Conservation (phyloP, 1,140 invertebrate species). For the Drosophila miranda region DNA sequence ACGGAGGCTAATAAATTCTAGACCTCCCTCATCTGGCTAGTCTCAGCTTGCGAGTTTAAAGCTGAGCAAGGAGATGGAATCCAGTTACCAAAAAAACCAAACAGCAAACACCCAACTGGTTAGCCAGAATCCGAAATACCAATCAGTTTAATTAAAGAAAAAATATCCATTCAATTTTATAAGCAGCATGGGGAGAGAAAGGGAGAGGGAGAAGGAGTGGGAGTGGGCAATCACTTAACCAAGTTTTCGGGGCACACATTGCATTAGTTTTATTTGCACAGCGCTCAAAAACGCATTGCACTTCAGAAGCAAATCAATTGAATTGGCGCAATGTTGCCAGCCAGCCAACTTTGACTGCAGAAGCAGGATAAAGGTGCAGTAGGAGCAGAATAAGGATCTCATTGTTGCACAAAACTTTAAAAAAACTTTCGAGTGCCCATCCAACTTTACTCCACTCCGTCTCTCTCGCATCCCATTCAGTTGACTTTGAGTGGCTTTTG, state of each 20-base stretch:
- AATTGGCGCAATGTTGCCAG: slow-evolving; percentile 61
- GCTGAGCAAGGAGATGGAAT: slow-evolving; percentile 1
- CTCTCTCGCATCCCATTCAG: slow-evolving; percentile 22
- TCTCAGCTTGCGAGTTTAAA: slow-evolving; percentile 4
- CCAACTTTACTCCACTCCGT: slow-evolving; percentile 28
- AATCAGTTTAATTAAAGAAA: slow-evolving; percentile 60
- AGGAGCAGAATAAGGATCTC: slow-evolving; percentile 34
- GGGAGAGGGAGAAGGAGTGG: no score
- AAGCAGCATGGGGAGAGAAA: no score
- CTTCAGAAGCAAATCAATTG: slow-evolving; percentile 66
- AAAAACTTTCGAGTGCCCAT: slow-evolving; percentile 58
- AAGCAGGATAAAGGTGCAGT: slow-evolving; percentile 46
- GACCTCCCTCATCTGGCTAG: not conserved
- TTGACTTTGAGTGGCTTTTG: slow-evolving; percentile 70
- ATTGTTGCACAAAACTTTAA: slow-evolving; percentile 66
- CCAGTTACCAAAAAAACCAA: not conserved
- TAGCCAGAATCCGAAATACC: slow-evolving; percentile 25
- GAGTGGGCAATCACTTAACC: slow-evolving; percentile 38
- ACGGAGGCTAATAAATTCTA: slow-evolving; percentile 59
- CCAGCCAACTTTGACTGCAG: slow-evolving; percentile 53
- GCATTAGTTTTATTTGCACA: slow-evolving; percentile 68
- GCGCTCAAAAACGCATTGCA: slow-evolving; percentile 62
- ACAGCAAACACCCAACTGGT: slow-evolving; percentile 3
- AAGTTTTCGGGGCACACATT: slow-evolving; percentile 52
- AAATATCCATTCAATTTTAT: slow-evolving; percentile 18